Conservation (phyloP, 1,140 invertebrate species). For the Trialeurodes vaporariorum region DNA sequence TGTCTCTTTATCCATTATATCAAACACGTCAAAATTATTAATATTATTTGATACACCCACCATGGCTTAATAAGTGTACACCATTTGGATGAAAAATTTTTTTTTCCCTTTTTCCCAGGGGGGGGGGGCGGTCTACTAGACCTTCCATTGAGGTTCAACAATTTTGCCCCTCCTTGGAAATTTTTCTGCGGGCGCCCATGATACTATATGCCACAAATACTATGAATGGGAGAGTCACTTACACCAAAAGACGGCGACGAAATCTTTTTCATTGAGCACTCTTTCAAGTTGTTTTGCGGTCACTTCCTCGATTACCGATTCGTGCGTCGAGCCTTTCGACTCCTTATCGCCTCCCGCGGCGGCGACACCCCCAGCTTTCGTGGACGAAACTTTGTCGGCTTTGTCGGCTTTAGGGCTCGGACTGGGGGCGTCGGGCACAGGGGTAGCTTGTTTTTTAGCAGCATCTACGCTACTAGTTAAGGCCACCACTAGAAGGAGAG, state of each 20-base stretch:
- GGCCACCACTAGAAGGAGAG: conserved; percentile 16
- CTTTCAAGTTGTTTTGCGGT: conserved; percentile 80
- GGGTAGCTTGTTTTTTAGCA: conserved; percentile 9
- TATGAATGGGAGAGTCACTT: conserved; percentile 46
- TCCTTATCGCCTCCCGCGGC: conserved; percentile 19
- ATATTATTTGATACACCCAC: too few species aligned
- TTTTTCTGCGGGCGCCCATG: too few species aligned
- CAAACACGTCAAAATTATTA: too few species aligned
- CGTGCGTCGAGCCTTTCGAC: conserved; percentile 37
- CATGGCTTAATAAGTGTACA: too few species aligned
- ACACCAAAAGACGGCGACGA: conserved; percentile 92
- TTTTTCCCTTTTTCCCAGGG: too few species aligned
- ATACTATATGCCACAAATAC: too few species aligned
- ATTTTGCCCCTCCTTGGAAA: too few species aligned
- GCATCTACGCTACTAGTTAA: conserved; percentile 11
- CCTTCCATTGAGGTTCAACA: too few species aligned
- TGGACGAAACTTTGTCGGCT: conserved; percentile 32
- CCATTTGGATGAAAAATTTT: too few species aligned
- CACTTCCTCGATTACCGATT: conserved; percentile 81
- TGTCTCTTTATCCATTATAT: too few species aligned
- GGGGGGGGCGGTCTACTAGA: too few species aligned
- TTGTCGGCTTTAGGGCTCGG: conserved; percentile 17
- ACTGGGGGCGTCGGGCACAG: conserved; percentile 3
- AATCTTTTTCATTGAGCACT: conserved; percentile 77
- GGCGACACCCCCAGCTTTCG: conserved; percentile 32